phyloP scores from a whole-genome alignment of 2,888 invertebrate genomes.

The Watsonalla binaria region DNA sequence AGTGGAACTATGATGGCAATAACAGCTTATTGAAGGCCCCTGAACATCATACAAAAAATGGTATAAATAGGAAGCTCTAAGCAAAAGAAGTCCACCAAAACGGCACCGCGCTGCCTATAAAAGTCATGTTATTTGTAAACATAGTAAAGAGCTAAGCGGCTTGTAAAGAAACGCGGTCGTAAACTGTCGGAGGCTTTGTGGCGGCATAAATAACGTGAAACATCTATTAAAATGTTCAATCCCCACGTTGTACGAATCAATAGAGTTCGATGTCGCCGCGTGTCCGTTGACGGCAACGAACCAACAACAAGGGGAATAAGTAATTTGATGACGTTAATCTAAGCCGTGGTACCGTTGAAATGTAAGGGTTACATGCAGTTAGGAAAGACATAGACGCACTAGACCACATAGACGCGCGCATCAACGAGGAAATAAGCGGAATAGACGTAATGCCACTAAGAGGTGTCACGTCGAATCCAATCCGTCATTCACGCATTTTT shows the following conservation, averaged over 20 bases:
- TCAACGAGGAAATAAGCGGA: too few relatives aligned
- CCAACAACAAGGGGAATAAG: conserved; percentile 5
- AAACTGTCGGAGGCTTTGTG: conserved; percentile 27
- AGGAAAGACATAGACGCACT: too few relatives aligned
- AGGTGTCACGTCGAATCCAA: too few relatives aligned
- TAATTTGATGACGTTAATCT: too few relatives aligned
- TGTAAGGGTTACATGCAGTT: too few relatives aligned
- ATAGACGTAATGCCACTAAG: too few relatives aligned
- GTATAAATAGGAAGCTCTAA: neutral
- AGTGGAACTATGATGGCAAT: too few relatives aligned
- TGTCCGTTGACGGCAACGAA: conserved; percentile 17
- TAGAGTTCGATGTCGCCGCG: conserved; percentile 33
- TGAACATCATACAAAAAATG: neutral
- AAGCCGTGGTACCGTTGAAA: too few relatives aligned
- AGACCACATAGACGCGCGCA: too few relatives aligned
- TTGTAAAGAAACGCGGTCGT: conserved; percentile 32
- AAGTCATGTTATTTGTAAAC: conserved; percentile 20
- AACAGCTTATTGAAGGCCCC: too few relatives aligned
- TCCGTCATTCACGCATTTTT: too few relatives aligned
- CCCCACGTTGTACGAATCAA: conserved; percentile 50
- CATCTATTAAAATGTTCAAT: conserved; percentile 42
- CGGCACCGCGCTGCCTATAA: neutral
- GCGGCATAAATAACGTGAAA: conserved; percentile 34
- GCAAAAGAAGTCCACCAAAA: neutral
- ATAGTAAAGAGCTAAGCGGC: conserved; percentile 38